Percentiles rank a stretch among this genome's conserved stretches.
Evolutionary conservation across 1,140 invertebrate genomes (phyloP).

Genomic region (Chrysomallon squamiferum): DNA sequence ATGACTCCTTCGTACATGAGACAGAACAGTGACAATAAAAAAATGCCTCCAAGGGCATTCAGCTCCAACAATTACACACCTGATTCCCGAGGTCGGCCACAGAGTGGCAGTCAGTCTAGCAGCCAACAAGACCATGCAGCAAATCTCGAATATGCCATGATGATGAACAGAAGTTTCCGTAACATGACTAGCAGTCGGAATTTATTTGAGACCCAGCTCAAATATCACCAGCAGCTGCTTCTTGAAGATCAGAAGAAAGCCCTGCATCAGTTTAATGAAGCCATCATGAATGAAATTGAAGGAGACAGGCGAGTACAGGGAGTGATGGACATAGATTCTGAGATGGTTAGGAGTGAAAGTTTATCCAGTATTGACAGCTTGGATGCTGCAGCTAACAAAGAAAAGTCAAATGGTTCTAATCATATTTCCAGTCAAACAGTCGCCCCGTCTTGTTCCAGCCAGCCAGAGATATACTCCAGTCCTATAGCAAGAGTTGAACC

Average conservation of each 20-base stretch:
- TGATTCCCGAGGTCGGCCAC: conserved; percentile 27
- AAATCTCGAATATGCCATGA: conserved; percentile 18
- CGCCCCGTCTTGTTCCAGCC: no score
- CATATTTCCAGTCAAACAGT: no score
- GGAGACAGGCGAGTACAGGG: conserved; percentile 15
- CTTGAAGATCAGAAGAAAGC: conserved; percentile 47
- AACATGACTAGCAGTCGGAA: conserved; percentile 44
- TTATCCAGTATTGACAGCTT: conserved; percentile 49
- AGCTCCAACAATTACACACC: conserved; percentile 9
- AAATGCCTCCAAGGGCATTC: conserved; percentile 2
- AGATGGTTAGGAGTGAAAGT: conserved; percentile 31
- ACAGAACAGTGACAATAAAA: conserved; percentile 9
- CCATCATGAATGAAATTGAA: conserved; percentile 41
- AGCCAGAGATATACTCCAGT: no score
- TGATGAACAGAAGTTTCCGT: conserved; percentile 42
- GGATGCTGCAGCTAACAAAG: conserved; percentile 14
- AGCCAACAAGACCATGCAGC: conserved; percentile 12
- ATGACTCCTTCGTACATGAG: background rate
- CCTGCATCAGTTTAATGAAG: conserved; percentile 44
- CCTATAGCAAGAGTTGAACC: no score
- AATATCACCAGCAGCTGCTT: conserved; percentile 44
- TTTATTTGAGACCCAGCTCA: conserved; percentile 57
- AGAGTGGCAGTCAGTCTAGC: conserved; percentile 16
- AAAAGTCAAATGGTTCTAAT: no score
- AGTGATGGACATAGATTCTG: conserved; percentile 7